These are phyloP conservation scores for Telmatochromis bifrenatus DNA, from an alignment of 2,113 vertebrate species.

Conservation along the genomic window DNA sequence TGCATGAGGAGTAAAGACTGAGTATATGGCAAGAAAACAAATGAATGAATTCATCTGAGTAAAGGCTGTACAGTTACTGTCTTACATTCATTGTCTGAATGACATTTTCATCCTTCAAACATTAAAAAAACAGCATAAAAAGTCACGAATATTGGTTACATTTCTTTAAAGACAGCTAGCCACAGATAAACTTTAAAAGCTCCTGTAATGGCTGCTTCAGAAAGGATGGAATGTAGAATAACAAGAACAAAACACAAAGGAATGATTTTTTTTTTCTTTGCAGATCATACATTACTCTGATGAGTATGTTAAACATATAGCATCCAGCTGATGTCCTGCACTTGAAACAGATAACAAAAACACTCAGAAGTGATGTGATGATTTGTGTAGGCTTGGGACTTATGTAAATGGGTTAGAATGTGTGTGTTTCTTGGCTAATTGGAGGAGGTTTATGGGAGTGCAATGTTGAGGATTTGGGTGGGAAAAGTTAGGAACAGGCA, in stretches of 20 bases:
- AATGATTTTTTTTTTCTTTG: neutral
- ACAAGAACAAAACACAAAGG: neutral
- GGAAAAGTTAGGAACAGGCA: neutral
- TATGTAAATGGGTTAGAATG: neutral
- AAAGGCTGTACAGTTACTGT: neutral
- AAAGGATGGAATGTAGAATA: neutral
- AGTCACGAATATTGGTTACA: neutral
- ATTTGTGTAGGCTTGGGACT: neutral
- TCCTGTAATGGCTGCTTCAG: neutral
- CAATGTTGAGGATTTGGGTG: neutral
- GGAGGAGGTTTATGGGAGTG: neutral
- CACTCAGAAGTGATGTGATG: neutral
- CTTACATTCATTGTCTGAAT: neutral
- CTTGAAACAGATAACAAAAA: neutral
- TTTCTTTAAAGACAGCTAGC: neutral
- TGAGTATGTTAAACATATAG: neutral
- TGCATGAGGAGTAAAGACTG: slow-evolving; percentile 13
- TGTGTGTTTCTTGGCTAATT: neutral
- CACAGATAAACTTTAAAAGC: neutral
- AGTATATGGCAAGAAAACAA: neutral
- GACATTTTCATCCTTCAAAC: neutral
- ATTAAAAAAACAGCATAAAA: neutral
- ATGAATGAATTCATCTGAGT: neutral
- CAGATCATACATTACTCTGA: neutral
- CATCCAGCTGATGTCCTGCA: neutral